Percentiles rank a stretch among this genome's conserved stretches.
Evolutionary conservation across 2,113 vertebrate genomes (phyloP).

Genomic region (Panthera leo): DNA sequence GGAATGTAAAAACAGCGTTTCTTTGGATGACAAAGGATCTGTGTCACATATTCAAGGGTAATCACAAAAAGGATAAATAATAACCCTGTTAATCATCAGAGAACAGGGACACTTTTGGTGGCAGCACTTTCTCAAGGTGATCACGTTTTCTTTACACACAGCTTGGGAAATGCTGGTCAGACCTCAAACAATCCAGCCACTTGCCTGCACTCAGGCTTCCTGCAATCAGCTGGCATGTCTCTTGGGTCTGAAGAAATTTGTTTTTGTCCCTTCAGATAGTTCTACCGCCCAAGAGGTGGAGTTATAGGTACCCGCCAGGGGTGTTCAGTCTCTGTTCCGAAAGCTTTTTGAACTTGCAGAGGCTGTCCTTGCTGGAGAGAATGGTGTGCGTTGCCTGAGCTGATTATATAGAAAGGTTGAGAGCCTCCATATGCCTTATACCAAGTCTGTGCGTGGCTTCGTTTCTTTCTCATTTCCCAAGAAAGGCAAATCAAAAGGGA

Average conservation of each 20-base stretch:
- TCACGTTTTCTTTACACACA: conserved; percentile 47
- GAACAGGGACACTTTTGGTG: conserved; percentile 49
- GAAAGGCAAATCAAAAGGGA: neutral
- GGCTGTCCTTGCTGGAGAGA: neutral
- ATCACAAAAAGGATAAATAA: conserved; percentile 79
- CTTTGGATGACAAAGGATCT: conserved; percentile 75
- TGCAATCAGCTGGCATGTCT: conserved; percentile 2
- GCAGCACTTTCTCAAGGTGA: conserved; percentile 65
- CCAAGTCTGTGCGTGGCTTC: neutral
- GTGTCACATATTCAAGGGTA: conserved; percentile 78
- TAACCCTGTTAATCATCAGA: conserved; percentile 75
- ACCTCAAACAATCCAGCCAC: neutral
- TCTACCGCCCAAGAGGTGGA: neutral
- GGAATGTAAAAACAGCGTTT: conserved; percentile 80
- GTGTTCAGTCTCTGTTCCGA: neutral
- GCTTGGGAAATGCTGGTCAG: conserved; percentile 48
- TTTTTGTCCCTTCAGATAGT: neutral
- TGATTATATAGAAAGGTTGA: neutral
- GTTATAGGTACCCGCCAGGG: neutral
- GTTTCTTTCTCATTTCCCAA: neutral
- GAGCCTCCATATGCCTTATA: neutral
- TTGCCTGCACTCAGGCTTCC: neutral
- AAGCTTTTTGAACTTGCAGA: conserved; percentile 40
- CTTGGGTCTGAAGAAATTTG: neutral
- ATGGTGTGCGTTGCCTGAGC: neutral